Evolutionary conservation across 2,113 vertebrate species (phyloP).

Genomic region (Dolichotis patagonum): DNA sequence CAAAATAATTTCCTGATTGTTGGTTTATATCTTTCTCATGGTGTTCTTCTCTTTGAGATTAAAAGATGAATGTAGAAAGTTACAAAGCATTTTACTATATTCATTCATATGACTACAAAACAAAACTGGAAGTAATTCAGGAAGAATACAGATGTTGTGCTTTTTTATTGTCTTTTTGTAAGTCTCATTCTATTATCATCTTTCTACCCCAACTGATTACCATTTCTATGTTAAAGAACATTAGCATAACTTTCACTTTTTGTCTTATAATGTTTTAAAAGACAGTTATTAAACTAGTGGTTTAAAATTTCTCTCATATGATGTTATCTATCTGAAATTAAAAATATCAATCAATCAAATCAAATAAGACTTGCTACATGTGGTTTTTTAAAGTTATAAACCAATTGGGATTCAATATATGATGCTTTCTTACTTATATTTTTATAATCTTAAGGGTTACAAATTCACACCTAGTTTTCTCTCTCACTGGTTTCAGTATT

Average conservation of each 20-base stretch:
- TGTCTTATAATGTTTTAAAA: conserved; percentile 14
- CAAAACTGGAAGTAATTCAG: neutral
- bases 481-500: conserved; percentile 10
- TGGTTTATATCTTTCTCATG: neutral
- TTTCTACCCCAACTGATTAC: neutral
- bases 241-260: neutral
- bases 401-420: neutral
- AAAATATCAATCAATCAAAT: neutral
- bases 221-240: conserved; percentile 4
- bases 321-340: conserved; percentile 21
- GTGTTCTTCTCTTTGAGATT: neutral
- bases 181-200: neutral
- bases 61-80: neutral
- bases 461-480: conserved; percentile 2
- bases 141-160: neutral
- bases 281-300: conserved; percentile 35
- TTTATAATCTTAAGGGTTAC: neutral
- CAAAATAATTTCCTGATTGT: neutral
- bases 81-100: neutral
- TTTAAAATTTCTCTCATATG: neutral
- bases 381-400: neutral
- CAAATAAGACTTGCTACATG: neutral
- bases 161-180: neutral
- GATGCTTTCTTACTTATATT: neutral
- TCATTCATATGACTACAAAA: neutral